Base-by-base conservation (phyloP, 2,113 vertebrate genomes). In the Archilochus colubris region DNA sequence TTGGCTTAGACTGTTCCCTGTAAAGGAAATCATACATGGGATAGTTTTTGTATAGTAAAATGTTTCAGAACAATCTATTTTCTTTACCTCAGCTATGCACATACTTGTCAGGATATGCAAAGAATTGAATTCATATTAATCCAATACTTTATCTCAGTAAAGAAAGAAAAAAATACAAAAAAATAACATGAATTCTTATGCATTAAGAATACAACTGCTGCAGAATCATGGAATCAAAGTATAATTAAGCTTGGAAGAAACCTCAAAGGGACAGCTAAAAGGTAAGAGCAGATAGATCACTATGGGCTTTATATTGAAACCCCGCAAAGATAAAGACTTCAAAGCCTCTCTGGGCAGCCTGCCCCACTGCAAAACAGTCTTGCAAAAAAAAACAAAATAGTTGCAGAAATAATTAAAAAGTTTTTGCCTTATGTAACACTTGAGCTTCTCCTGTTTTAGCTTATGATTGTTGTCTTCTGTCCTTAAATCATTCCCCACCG, bases 401-500 rank as follows among this genome's bases (percentile, higher is more conserved):
- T 28, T 1, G 7, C 5, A 38, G 7, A 62, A 66, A 77, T 21
- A 2, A 53, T 16, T 2, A 28, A 57, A 74, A n/a, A 16, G 1
- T 38, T 7, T 79, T 38, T 73, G 31, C 15, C 12, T 63, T 59
- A 15, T 66, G 38, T 78, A 0, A 57, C 7, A 44, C 50, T 16
- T 64, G 6, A 48, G 33, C 15, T 51, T 75, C 7, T 66, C 8
- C 43, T 44, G 0, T 68, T 92, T 74, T 25, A 44, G 4, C 12
- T 70, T 50, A 15, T 22, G 4, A 66, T 50, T 23, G 3, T 54
- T 44, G 12, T 59, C n/a, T 85, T 31, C 3, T 1, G 2, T 44
- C 3, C 10, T 77, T 18, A 21, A 54, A 63, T 40, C 18, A 36
- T 7, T 2, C 3, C 2, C 2, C 20, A 21, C 7, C 36, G 4